Conservation (phyloP, 2,797 vertebrate species). For the Molossus molossus region DNA sequence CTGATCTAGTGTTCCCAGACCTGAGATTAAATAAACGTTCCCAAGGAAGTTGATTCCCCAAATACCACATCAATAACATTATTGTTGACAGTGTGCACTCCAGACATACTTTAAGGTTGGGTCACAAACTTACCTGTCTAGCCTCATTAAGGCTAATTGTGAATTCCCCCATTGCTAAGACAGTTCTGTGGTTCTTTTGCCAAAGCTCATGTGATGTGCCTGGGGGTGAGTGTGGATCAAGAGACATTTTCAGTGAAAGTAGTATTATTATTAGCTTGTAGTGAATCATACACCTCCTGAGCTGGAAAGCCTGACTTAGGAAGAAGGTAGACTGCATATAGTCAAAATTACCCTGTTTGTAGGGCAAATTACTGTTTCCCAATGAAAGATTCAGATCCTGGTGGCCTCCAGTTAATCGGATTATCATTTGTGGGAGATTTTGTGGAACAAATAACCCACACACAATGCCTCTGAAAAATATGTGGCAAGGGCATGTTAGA, state of each 20-base stretch:
- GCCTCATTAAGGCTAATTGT: neutral
- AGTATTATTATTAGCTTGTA: neutral
- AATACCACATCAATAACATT: neutral
- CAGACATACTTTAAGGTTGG: neutral
- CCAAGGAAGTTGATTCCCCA: neutral
- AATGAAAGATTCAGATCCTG: neutral
- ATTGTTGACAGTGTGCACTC: neutral
- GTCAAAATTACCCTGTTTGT: neutral
- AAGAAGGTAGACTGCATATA: neutral
- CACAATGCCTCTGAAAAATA: neutral
- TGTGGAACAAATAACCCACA: neutral
- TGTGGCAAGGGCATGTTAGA: neutral
- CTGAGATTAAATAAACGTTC: slow-evolving; percentile 7
- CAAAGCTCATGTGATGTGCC: neutral
- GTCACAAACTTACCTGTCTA: neutral
- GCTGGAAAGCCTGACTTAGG: neutral
- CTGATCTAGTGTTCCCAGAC: neutral
- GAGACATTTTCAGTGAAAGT: neutral
- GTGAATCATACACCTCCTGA: neutral
- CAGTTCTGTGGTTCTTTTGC: neutral
- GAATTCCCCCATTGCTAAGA: neutral
- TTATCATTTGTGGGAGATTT: neutral
- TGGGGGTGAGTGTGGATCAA: neutral
- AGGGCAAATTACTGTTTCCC: neutral
- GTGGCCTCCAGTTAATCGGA: neutral